These are phyloP conservation scores for Cephus pygmeus DNA, from an alignment of 2,888 invertebrate genomes.

Conservation along the genomic window DNA sequence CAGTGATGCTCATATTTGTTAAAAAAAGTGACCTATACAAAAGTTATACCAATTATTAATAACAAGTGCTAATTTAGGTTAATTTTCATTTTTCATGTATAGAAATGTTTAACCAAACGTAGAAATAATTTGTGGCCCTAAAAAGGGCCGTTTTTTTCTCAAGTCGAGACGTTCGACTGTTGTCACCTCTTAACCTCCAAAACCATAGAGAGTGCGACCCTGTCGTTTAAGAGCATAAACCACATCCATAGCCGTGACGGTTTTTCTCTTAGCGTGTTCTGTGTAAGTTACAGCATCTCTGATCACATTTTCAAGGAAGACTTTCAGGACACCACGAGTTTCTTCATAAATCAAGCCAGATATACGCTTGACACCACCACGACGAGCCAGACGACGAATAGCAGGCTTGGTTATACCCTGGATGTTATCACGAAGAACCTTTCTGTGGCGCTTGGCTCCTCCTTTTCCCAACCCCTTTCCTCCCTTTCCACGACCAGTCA, in stretches of 20 bases:
- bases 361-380: constrained; percentile 16
- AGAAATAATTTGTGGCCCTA: constrained; percentile 41
- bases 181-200: constrained; percentile 63
- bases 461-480: constrained; percentile 70
- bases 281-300: constrained; percentile 74
- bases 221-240: constrained; percentile 72
- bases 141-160: constrained; percentile 34
- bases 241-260: constrained; percentile 74
- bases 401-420: constrained; percentile 85
- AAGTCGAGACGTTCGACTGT: constrained; percentile 9
- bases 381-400: constrained; percentile 60
- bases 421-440: constrained; percentile 68
- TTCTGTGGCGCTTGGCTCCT: constrained; percentile 71
- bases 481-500: constrained; percentile 53
- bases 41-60: too few species aligned
- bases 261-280: constrained; percentile 73
- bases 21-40: too few species aligned
- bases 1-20: too few species aligned
- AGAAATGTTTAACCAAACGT: not conserved
- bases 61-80: too few species aligned
- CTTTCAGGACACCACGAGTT: constrained; percentile 80
- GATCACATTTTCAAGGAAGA: constrained; percentile 73
- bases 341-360: constrained; percentile 81
- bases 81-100: not conserved
- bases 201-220: constrained; percentile 71